Evolutionary conservation across 2,888 invertebrate species (phyloP), one percentile per base, ranked within the genome.

Genomic region (Heliconius sara): DNA sequence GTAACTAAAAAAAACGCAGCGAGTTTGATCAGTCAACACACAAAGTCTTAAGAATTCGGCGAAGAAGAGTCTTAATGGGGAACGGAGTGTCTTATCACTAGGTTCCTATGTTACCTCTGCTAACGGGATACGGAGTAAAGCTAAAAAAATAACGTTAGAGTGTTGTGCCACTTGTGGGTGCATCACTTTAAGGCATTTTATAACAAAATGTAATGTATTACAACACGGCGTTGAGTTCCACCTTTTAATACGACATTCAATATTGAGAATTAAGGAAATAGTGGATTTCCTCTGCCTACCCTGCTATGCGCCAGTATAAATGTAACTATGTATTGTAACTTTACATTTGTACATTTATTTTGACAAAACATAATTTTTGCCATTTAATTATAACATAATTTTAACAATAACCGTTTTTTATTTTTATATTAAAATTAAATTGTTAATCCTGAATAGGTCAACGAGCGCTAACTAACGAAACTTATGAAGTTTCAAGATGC

Each of bases 401-500:
- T 2, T 4, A 47, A 47, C 47, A 47, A 47, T 19, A 52, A 19
- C 5, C 7, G 19, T 7, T 52, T 52, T 52, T 7, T 39, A 67
- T 1, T 34, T 57, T 52, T 0, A 72, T 19, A 30, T 16, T 70
- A 73, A 57, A 43, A 57, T 57, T n/a, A 34, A 73, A 57, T 57
- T 57, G 13, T n/a, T 60, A 34, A 34, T 57, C 57, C 72, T 73
- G 57, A 65, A 47, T n/a, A 72, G 77, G 60, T 71, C 71, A 77
- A 34, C 70, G 43, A 60, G 43, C 65, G 65, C 30, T 52, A 77
- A 65, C 77, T 70, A n/a, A 39, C 25, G 6, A 65, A 71, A 77
- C 65, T 77, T 65, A n/a, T n/a, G 30, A 77, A 77, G 65, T 77
- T 70, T 71, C 71, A 72, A 71, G 77, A 77, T 60, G 71, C 65